Percentiles rank a stretch among this genome's conserved stretches.
These are phyloP conservation scores for Diplodus puntazzo DNA, from an alignment of 2,797 vertebrate species.

Conservation along the genomic window DNA sequence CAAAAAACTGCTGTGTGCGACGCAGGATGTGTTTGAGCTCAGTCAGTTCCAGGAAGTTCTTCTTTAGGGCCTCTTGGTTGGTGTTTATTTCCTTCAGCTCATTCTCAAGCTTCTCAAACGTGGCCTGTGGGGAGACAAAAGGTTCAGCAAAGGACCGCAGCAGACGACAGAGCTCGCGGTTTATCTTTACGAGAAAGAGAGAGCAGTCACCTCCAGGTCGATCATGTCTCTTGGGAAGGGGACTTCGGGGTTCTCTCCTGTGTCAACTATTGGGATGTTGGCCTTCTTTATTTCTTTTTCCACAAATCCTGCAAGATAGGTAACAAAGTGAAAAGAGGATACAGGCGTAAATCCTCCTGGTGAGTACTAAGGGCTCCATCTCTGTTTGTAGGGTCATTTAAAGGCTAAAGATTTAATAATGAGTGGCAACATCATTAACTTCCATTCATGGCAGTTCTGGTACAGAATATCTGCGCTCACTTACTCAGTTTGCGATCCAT, in stretches of 20 bases:
- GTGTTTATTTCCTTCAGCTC: constrained; percentile 99
- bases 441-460: background rate
- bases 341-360: background rate
- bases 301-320: constrained; percentile 91
- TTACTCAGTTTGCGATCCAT: constrained; percentile 98
- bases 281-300: constrained; percentile 99
- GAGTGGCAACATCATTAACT: background rate
- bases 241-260: constrained; percentile 98
- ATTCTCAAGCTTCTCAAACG: constrained; percentile 98
- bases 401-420: background rate
- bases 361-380: no score
- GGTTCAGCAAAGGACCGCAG: background rate
- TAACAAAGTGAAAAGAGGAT: background rate
- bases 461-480: constrained; percentile 50
- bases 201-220: constrained; percentile 92
- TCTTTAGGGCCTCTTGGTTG: constrained; percentile 98
- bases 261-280: constrained; percentile 92
- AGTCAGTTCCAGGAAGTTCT: constrained; percentile 96
- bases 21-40: constrained; percentile 98
- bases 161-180: background rate
- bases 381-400: background rate
- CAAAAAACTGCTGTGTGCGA: constrained; percentile 98
- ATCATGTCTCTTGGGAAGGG: constrained; percentile 99
- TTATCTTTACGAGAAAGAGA: background rate
- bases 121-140: constrained; percentile 85